Percentiles rank a stretch among this genome's conserved stretches.
phyloP scores from a whole-genome alignment of 2,888 invertebrate species.

The Argyra leucocephala region DNA sequence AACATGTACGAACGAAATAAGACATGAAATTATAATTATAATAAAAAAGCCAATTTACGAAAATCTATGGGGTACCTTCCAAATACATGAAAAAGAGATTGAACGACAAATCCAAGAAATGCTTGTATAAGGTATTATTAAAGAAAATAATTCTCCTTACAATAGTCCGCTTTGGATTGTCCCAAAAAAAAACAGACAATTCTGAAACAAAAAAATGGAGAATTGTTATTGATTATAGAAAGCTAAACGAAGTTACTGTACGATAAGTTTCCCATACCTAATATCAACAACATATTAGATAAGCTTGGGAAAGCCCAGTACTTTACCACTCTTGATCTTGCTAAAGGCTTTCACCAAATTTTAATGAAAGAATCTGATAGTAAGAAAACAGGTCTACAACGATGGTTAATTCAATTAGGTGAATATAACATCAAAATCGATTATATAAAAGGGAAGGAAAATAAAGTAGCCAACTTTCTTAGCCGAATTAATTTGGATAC shows the following conservation, averaged over 20 bases:
- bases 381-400: constrained; percentile 17
- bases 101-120: constrained; percentile 14
- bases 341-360: constrained; percentile 21
- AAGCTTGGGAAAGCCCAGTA: constrained; percentile 21
- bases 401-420: no score
- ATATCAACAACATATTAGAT: constrained; percentile 22
- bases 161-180: constrained; percentile 22
- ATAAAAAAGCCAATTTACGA: not conserved
- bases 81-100: constrained; percentile 14
- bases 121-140: no score
- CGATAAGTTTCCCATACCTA: constrained; percentile 23
- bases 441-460: no score
- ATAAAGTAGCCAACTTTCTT: no score
- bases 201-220: constrained; percentile 21
- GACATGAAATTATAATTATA: not conserved
- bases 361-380: constrained; percentile 15
- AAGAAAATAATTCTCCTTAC: constrained; percentile 21
- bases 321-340: constrained; percentile 19
- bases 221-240: constrained; percentile 11
- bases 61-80: not conserved
- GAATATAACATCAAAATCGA: no score
- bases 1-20: not conserved
- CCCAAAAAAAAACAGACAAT: constrained; percentile 21
- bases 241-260: constrained; percentile 21
- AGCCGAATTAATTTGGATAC: constrained; percentile 5